Evolutionary conservation across 2,113 vertebrate species (phyloP).

Genomic region (Grammomys surdaster): DNA sequence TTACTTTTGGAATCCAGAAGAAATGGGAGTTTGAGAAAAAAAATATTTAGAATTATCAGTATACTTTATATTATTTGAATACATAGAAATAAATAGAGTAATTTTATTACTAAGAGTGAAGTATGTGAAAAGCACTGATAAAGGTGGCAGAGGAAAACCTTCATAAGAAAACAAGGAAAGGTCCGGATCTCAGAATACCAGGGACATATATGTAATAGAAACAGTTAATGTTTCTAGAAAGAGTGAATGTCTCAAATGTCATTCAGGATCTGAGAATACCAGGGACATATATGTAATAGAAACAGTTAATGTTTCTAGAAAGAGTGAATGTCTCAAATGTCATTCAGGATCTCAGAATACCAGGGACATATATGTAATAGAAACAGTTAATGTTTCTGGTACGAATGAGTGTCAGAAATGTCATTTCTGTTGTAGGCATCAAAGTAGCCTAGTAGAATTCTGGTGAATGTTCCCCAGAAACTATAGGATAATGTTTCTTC

Average conservation of each 20-base stretch:
- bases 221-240: background rate
- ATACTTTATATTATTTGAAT: constrained; percentile 40
- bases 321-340: background rate
- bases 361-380: background rate
- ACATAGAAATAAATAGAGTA: background rate
- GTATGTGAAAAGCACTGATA: background rate
- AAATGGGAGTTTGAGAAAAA: background rate
- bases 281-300: background rate
- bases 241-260: background rate
- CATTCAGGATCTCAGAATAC: background rate
- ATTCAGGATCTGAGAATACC: background rate
- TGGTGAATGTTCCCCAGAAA: constrained; percentile 17
- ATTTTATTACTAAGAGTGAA: background rate
- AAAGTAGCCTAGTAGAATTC: background rate
- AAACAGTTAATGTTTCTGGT: constrained; percentile 3
- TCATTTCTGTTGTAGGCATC: background rate
- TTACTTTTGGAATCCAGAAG: constrained; percentile 12
- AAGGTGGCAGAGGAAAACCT: background rate
- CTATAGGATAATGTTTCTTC: background rate
- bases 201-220: background rate
- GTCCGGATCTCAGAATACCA: background rate
- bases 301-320: background rate
- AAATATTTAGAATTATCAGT: constrained; percentile 30
- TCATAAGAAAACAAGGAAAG: background rate
- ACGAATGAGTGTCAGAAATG: background rate